Evolutionary conservation across 2,113 vertebrate species (phyloP).

Genomic region (Ammodytes dubius): DNA sequence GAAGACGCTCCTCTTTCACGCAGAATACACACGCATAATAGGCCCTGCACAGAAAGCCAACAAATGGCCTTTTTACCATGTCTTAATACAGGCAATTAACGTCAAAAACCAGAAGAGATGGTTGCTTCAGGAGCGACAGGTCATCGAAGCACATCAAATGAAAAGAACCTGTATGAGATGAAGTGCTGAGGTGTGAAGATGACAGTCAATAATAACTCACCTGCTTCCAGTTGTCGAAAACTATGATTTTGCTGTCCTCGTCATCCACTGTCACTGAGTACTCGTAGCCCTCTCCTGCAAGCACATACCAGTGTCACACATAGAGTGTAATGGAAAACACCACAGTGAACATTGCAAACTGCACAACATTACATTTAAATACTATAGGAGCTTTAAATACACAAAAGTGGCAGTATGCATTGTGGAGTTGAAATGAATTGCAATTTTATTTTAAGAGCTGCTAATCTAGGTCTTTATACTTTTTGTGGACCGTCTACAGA

Average conservation of each 20-base stretch:
- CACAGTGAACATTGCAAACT: not conserved
- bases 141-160: not conserved
- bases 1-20: conserved; percentile 18
- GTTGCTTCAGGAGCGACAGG: not conserved
- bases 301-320: conserved; percentile 32
- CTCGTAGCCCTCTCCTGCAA: conserved; percentile 84
- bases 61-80: conserved; percentile 26
- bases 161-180: not conserved
- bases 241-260: conserved; percentile 85
- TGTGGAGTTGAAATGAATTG: not conserved
- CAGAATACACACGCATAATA: conserved; percentile 22
- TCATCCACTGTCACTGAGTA: conserved; percentile 84
- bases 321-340: not conserved
- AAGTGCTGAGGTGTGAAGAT: not conserved
- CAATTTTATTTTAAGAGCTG: not conserved
- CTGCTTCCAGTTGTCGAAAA: conserved; percentile 87
- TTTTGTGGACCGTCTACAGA: conserved; percentile 25
- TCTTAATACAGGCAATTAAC: not conserved
- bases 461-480: conserved; percentile 4
- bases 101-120: not conserved
- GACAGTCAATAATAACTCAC: conserved; percentile 62
- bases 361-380: not conserved
- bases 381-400: not conserved
- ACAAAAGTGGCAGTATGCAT: not conserved
- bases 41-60: conserved; percentile 16